Percentiles rank a stretch among this genome's conserved stretches.
Conservation (phyloP, 92 coral and sea anemone genomes). For the Galaxea fascicularis region DNA sequence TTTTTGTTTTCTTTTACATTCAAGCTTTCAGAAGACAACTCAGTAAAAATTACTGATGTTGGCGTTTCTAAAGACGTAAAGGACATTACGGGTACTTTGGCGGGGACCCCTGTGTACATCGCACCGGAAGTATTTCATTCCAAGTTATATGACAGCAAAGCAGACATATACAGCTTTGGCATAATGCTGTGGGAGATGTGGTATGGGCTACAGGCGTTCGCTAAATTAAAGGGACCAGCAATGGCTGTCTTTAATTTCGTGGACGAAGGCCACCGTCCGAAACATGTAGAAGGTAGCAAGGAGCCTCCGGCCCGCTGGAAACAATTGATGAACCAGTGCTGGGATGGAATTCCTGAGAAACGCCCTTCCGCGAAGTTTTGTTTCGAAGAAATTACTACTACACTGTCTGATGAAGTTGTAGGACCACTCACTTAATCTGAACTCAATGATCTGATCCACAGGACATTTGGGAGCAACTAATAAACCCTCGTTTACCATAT, state of each 20-base stretch:
- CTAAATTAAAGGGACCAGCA: background rate
- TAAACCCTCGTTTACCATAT: too few relatives aligned
- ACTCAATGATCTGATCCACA: too few relatives aligned
- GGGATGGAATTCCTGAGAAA: conserved; percentile 9
- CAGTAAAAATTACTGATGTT: conserved; percentile 42
- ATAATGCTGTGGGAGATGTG: conserved; percentile 58
- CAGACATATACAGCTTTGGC: conserved; percentile 55
- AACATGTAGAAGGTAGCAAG: background rate
- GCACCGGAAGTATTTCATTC: conserved; percentile 47
- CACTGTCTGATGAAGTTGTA: background rate
- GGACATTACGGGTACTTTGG: conserved; percentile 19
- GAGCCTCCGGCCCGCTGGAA: conserved; percentile 1
- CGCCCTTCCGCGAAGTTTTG: conserved; percentile 6
- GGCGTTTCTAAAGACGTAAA: conserved; percentile 15
- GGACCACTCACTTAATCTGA: too few relatives aligned
- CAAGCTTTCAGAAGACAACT: background rate
- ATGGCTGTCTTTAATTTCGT: background rate
- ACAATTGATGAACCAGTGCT: conserved; percentile 6
- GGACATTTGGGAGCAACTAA: too few relatives aligned
- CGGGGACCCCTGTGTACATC: conserved; percentile 38
- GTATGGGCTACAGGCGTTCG: conserved; percentile 36
- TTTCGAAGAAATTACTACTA: background rate
- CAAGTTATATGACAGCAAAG: background rate
- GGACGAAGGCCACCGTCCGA: conserved; percentile 11
- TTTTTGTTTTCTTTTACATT: too few relatives aligned